Conservation (phyloP, 2,113 vertebrate genomes). For the Alethe diademata region DNA sequence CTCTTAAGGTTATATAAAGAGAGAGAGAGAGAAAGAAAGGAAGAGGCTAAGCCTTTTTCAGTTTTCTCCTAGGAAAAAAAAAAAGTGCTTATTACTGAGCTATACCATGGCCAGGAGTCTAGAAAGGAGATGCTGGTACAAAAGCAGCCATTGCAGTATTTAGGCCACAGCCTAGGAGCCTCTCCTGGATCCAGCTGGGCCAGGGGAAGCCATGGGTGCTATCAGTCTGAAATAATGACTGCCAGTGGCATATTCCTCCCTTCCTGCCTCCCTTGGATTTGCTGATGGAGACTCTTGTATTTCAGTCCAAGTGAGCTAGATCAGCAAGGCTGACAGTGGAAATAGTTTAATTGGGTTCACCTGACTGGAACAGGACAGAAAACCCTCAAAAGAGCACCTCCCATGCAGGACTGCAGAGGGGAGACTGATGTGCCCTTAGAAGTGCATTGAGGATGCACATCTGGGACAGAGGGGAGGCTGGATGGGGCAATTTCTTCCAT, state of each 20-base stretch:
- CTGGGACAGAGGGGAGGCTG: not conserved
- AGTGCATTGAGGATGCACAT: fast-evolving
- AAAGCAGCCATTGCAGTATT: not conserved
- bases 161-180: not conserved
- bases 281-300: not conserved
- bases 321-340: not conserved
- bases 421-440: not conserved
- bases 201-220: fast-evolving
- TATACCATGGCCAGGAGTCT: not conserved
- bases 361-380: not conserved
- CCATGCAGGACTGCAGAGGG: not conserved
- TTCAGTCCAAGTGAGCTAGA: not conserved
- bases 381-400: not conserved
- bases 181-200: not conserved
- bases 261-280: not conserved
- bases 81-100: not conserved
- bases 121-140: not conserved
- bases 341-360: not conserved
- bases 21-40: not conserved
- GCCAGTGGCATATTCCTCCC: not conserved
- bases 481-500: not conserved
- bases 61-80: not conserved
- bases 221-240: not conserved
- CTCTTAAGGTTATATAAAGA: not conserved
- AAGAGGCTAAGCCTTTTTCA: not conserved